Evolutionary conservation across 2,113 vertebrate species (phyloP).

Genomic region (Sitta europaea): DNA sequence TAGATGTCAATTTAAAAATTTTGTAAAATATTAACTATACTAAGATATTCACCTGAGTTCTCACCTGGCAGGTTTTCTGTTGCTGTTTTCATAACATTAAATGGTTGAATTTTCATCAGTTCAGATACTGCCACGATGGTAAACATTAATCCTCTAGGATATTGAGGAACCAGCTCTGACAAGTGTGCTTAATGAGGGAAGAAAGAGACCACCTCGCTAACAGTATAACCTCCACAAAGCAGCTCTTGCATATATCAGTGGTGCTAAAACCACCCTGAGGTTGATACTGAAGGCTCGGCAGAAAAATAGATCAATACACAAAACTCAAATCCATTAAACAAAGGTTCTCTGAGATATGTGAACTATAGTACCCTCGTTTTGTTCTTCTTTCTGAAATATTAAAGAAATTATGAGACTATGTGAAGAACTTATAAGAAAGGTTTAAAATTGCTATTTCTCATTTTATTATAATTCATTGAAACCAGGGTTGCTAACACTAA

Average conservation of each 20-base stretch:
- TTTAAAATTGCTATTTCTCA: not conserved
- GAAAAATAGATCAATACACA: not conserved
- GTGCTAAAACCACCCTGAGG: conserved; percentile 5
- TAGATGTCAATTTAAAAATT: not conserved
- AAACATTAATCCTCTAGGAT: conserved; percentile 40
- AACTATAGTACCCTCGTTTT: not conserved
- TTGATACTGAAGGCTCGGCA: conserved; percentile 4
- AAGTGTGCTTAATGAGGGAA: conserved; percentile 33
- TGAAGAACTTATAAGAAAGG: not conserved
- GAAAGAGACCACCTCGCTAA: not conserved
- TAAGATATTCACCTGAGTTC: not conserved
- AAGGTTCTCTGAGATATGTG: not conserved
- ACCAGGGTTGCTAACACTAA: not conserved
- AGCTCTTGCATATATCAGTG: not conserved
- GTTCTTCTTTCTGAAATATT: not conserved
- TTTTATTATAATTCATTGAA: not conserved
- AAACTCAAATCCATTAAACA: conserved; percentile 16
- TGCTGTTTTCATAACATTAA: conserved; percentile 19
- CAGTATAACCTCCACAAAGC: not conserved
- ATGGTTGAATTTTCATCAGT: conserved; percentile 2
- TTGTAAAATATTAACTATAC: not conserved
- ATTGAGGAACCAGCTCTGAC: conserved; percentile 15
- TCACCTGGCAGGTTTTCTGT: not conserved
- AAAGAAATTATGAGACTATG: not conserved
- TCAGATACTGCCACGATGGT: conserved; percentile 6